These are phyloP conservation scores for Pithys albifrons DNA, from an alignment of 2,113 vertebrate species.

Conservation along the genomic window DNA sequence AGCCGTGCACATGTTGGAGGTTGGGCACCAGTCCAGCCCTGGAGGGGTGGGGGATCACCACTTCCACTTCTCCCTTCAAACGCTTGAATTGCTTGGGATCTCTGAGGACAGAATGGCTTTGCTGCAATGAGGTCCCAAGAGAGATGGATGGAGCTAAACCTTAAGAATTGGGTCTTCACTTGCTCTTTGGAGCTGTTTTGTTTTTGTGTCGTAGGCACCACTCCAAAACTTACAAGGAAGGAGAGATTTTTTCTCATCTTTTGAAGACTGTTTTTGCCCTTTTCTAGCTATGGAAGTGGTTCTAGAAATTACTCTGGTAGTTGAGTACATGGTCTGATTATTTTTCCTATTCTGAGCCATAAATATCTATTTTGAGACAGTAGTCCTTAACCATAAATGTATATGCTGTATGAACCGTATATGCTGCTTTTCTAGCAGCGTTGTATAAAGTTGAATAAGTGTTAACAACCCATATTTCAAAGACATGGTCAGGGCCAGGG, in stretches of 20 bases:
- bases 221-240: not conserved
- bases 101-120: not conserved
- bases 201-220: not conserved
- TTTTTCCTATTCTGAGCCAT: not conserved
- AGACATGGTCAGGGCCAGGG: not conserved
- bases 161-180: not conserved
- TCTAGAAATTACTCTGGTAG: not conserved
- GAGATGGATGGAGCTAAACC: not conserved
- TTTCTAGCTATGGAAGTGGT: not conserved
- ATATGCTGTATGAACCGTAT: no score
- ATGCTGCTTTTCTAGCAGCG: not conserved
- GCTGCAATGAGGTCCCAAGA: not conserved
- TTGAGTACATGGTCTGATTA: not conserved
- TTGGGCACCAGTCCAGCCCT: not conserved
- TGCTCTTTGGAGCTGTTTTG: not conserved
- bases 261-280: not conserved
- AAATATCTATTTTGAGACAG: not conserved
- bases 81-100: not conserved
- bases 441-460: not conserved
- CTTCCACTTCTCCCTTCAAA: not conserved
- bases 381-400: not conserved
- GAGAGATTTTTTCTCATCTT: not conserved
- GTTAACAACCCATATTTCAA: not conserved
- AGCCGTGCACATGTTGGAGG: fast-evolving
- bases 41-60: no score